Base-by-base conservation (phyloP, 2,888 invertebrate genomes). In the Harpalus rubripes region DNA sequence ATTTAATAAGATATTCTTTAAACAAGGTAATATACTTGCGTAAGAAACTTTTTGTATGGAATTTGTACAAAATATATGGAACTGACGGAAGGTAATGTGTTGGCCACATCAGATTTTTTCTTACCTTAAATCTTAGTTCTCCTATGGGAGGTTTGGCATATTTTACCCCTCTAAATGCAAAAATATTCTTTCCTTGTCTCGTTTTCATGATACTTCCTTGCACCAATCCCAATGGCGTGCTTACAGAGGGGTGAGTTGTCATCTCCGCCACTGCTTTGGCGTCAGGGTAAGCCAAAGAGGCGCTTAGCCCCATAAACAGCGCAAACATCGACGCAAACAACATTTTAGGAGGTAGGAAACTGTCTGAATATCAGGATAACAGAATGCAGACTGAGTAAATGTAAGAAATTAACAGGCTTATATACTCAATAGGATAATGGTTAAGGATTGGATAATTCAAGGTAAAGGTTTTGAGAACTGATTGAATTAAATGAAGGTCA, bases 51-150 rank as follows among this genome's bases (percentile, higher is more conserved):
- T n/a, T n/a, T n/a, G n/a, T n/a, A n/a, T n/a, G n/a, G n/a, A n/a
- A n/a, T n/a, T n/a, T n/a, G n/a, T n/a, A n/a, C n/a, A n/a, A n/a
- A n/a, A n/a, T n/a, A n/a, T n/a, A n/a, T n/a, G n/a, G n/a, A n/a
- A n/a, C n/a, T n/a, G n/a, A n/a, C n/a, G n/a, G n/a, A n/a, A n/a
- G n/a, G n/a, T n/a, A n/a, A n/a, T n/a, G n/a, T n/a, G n/a, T n/a
- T n/a, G n/a, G n/a, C n/a, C n/a, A n/a, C n/a, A n/a, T n/a, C n/a
- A n/a, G n/a, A n/a, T n/a, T n/a, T n/a, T n/a, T n/a, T 85, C 85
- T 87, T 88, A 91, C 91, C 89, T 91, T 89, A 87, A 91, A 91
- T 87, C 91, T 87, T 7, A 91, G 87, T 39, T 91, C 90, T 18
- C 89, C 88, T 1, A 90, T 86, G 0, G 91, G 89, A 7, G 89